Base-by-base conservation (phyloP, 2,888 invertebrate species). In the Oegoconia quadripuncta region DNA sequence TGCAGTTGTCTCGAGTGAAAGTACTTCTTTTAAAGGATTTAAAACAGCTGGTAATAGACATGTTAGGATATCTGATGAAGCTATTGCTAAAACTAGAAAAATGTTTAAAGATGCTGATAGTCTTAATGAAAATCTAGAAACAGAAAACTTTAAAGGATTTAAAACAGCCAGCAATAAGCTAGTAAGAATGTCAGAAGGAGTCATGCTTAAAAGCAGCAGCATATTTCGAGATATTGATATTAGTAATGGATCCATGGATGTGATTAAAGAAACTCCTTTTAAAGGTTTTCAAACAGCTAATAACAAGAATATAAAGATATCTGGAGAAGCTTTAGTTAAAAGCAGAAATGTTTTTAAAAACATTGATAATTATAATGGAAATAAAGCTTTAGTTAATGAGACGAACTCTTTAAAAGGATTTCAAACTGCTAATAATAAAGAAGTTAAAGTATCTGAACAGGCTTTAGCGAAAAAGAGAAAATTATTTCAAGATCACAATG, bases 41-140 rank as follows among this genome's bases (percentile, higher is more conserved):
- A 54, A 71, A 49, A 74, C 73, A 1, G 74, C 69, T n/a, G 69
- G 51, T 45, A 73, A 74, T 9, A 73, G 73, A 49, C 40, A 48
- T 15, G 56, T 75, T 1, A 38, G 30, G n/a, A 36, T 78, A 28
- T 71, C 75, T 3, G 59, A 74, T 55, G 56, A 73, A 41, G 61
- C 72, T 12, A 47, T 83, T 23, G 55, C 61, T 15, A 73, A 63
- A 50, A 75, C 72, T 29, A 74, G 50, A 42, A 58, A 60, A 14
- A 46, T 82, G 11, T 79, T 82, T 52, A 52, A 63, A 27, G 72
- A 72, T 46, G 54, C 55, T 16, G 44, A 50, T 9, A 25, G 31
- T 29, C 37, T 34, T 13, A 28, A 12, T 3, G 12, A 27, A 27
- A 27, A 9, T 37, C n/a, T 29, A 28, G 15, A 29, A 18, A 18